These are phyloP conservation scores for Tylochromis polylepis DNA, from an alignment of 2,113 vertebrate genomes.

Conservation along the genomic window DNA sequence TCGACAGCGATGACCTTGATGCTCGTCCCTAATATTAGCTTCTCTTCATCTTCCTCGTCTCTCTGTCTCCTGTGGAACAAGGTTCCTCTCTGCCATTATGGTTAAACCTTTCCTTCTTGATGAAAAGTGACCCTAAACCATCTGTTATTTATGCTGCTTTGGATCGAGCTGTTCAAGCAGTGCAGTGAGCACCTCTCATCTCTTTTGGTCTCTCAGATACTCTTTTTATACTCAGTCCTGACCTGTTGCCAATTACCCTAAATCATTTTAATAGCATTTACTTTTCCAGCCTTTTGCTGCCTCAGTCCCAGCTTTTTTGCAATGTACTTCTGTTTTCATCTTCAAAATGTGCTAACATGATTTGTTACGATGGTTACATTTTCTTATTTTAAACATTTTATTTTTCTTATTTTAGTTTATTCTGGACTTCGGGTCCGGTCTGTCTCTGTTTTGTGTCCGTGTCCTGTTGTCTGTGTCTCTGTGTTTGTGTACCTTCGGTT, in stretches of 20 bases:
- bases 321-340: neutral
- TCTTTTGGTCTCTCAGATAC: neutral
- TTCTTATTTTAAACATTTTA: neutral
- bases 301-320: neutral
- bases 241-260: neutral
- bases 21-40: neutral
- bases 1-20: neutral
- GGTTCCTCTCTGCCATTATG: neutral
- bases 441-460: neutral
- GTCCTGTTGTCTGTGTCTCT: neutral
- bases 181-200: neutral
- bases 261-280: neutral
- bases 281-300: neutral
- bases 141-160: neutral
- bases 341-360: neutral
- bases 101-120: neutral
- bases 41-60: neutral
- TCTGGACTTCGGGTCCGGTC: neutral
- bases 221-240: neutral
- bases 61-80: neutral
- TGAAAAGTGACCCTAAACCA: neutral
- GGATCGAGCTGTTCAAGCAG: neutral
- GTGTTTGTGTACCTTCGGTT: neutral
- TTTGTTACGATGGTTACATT: neutral
- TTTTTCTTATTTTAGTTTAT: neutral